Percentiles rank a stretch among this genome's conserved stretches.
Evolutionary conservation across 30 jellyfish, hydroid and myxozoan species (phyloP).

Genomic region (Pelagia noctiluca): DNA sequence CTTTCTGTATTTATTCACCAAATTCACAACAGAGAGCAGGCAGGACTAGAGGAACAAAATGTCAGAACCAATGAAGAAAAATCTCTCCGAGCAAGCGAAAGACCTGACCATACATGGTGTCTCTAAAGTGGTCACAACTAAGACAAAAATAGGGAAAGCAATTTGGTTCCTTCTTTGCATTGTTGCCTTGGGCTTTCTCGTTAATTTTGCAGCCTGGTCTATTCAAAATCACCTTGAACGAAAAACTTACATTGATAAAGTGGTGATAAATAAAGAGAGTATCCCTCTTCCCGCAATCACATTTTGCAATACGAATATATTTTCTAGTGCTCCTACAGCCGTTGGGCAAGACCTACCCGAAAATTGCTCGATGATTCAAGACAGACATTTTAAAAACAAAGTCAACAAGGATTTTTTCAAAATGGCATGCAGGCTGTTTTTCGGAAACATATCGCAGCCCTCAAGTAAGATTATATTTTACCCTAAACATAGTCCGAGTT

Average conservation of each 20-base stretch:
- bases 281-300: slow-evolving; percentile 30
- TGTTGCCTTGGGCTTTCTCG: background rate
- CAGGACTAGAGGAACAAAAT: no score
- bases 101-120: slow-evolving; percentile 49
- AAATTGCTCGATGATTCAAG: slow-evolving; percentile 21
- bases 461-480: background rate
- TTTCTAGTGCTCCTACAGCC: slow-evolving; percentile 11
- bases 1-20: no score
- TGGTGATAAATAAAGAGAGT: background rate
- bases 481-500: background rate
- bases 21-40: no score
- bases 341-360: slow-evolving; percentile 37
- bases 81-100: slow-evolving; percentile 3
- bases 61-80: background rate
- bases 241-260: background rate
- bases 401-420: background rate
- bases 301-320: slow-evolving; percentile 17
- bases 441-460: background rate
- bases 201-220: background rate
- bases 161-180: slow-evolving; percentile 16
- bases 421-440: slow-evolving; percentile 8
- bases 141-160: background rate
- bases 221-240: background rate
- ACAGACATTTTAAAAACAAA: slow-evolving; percentile 10
- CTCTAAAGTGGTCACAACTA: slow-evolving; percentile 3